Evolutionary conservation across 2,797 vertebrate species (phyloP).

Genomic region (Phalanger gymnotis): DNA sequence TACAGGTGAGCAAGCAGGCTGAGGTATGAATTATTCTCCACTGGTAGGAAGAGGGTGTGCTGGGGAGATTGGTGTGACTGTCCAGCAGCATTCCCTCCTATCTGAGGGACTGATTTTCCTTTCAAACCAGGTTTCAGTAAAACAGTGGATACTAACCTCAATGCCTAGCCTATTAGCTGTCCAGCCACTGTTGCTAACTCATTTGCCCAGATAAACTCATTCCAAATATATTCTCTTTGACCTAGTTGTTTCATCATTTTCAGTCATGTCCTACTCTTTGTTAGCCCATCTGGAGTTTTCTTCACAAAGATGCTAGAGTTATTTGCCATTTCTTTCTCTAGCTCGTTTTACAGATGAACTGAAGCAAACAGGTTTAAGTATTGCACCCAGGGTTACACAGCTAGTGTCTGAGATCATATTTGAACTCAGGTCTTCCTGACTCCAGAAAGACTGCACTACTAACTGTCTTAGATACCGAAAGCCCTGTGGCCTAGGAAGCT

Average conservation of each 20-base stretch:
- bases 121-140: neutral
- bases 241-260: neutral
- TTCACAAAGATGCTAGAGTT: no score
- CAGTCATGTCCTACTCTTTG: neutral
- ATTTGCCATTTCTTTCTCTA: neutral
- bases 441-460: neutral
- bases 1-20: neutral
- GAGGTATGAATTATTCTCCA: neutral
- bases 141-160: neutral
- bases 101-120: neutral
- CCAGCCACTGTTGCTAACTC: neutral
- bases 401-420: neutral
- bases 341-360: neutral
- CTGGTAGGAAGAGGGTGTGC: neutral
- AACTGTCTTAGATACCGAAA: neutral
- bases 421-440: neutral
- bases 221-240: neutral
- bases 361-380: neutral
- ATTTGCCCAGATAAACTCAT: neutral
- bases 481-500: neutral
- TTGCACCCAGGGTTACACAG: neutral
- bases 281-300: neutral
- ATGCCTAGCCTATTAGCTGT: neutral
- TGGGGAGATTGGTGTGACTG: neutral
- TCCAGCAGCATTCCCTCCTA: neutral